phyloP scores from a whole-genome alignment of 2,797 vertebrate species.

The Alectoris magna region DNA sequence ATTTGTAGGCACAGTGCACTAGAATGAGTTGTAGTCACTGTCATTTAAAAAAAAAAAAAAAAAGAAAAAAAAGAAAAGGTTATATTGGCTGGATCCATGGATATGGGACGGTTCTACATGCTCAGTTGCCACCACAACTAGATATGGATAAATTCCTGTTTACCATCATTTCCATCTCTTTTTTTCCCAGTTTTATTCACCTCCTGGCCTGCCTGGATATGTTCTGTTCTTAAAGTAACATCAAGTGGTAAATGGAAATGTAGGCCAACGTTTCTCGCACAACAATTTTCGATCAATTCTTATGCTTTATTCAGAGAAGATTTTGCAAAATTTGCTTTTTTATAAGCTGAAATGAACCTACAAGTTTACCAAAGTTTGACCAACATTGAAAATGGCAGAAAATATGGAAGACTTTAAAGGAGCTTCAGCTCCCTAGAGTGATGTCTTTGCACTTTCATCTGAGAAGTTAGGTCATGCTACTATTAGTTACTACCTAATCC shows the following conservation, averaged over 20 bases:
- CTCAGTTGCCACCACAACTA: background rate
- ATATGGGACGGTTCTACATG: background rate
- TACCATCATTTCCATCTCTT: background rate
- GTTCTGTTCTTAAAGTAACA: background rate
- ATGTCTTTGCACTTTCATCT: background rate
- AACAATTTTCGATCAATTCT: background rate
- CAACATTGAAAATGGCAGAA: background rate
- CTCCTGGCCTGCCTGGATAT: background rate
- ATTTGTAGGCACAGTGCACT: accelerated
- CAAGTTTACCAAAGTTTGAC: background rate
- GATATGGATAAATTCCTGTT: background rate
- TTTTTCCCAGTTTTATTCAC: background rate
- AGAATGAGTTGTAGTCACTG: background rate
- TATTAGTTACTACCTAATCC: accelerated
- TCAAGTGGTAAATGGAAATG: background rate
- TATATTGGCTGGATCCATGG: accelerated
- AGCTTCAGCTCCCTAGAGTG: background rate
- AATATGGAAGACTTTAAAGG: background rate
- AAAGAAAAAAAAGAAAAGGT: background rate
- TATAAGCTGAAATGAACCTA: background rate
- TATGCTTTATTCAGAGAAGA: background rate
- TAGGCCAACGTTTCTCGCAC: background rate
- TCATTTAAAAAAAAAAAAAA: too few species aligned
- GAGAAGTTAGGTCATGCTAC: background rate
- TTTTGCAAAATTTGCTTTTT: background rate